Percentiles rank a stretch among this genome's conserved stretches.
Conservation (phyloP, 1,140 invertebrate genomes). For the Nylanderia fulva region DNA sequence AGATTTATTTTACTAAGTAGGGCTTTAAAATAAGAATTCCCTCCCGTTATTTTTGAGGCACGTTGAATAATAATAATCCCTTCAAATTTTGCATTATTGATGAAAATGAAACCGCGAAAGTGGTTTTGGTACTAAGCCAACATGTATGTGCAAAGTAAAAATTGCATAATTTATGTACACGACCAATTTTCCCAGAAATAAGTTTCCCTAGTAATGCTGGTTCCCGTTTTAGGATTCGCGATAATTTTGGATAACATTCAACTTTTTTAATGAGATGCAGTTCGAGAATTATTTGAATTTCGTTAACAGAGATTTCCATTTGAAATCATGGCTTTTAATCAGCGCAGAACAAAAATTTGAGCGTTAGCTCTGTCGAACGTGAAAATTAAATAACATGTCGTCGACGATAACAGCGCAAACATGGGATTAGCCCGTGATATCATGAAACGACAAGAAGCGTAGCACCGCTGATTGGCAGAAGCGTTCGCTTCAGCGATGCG, state of each 20-base stretch:
- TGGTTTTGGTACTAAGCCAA: background rate
- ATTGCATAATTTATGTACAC: constrained; percentile 14
- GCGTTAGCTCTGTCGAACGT: constrained; percentile 11
- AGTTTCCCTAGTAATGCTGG: constrained; percentile 17
- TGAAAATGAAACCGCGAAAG: background rate
- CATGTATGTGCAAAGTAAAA: constrained; percentile 7
- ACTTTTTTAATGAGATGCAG: constrained; percentile 47
- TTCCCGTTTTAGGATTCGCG: constrained; percentile 1
- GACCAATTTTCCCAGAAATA: background rate
- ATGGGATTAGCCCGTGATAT: background rate
- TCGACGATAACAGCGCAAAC: constrained; percentile 34
- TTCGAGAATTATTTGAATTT: constrained; percentile 52
- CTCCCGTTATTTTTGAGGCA: background rate
- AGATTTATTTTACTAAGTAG: background rate
- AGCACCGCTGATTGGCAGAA: constrained; percentile 25
- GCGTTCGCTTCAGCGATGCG: background rate
- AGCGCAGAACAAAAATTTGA: constrained; percentile 36
- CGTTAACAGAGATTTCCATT: constrained; percentile 49
- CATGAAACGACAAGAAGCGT: constrained; percentile 13
- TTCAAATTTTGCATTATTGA: background rate
- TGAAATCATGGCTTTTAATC: constrained; percentile 50
- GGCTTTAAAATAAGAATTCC: constrained; percentile 5
- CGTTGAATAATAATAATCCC: background rate
- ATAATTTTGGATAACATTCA: constrained; percentile 52
- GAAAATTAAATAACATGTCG: constrained; percentile 51